Conservation (phyloP, 1,140 invertebrate genomes). For the Lucilia sericata region DNA sequence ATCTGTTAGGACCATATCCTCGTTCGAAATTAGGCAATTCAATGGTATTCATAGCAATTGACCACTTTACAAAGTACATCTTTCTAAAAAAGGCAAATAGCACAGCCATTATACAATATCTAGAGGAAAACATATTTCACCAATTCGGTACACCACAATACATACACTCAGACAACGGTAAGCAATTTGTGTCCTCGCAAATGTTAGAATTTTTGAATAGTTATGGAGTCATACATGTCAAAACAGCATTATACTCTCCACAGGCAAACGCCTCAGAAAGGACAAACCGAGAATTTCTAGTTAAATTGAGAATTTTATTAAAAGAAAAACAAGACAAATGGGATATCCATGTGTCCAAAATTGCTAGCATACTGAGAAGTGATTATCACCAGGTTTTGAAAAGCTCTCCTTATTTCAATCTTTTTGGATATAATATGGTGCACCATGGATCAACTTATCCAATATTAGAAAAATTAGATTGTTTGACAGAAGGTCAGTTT, state of each 20-base stretch:
- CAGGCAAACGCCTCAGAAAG: slow-evolving; percentile 33
- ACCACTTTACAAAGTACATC: slow-evolving; percentile 43
- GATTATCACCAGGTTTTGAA: not conserved
- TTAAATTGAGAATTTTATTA: not conserved
- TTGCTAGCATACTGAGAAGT: slow-evolving; percentile 6
- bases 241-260: slow-evolving; percentile 30
- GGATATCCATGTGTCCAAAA: slow-evolving; percentile 41
- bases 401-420: slow-evolving; percentile 3
- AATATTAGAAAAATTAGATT: too few species aligned
- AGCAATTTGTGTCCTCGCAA: slow-evolving; percentile 28
- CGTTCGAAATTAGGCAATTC: slow-evolving; percentile 33
- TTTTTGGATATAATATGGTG: slow-evolving; percentile 34
- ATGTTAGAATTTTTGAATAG: not conserved
- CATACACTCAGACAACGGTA: slow-evolving; percentile 39
- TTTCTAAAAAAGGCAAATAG: slow-evolving; percentile 24
- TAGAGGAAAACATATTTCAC: slow-evolving; percentile 15
- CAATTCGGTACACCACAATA: slow-evolving; percentile 42
- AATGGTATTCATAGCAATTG: slow-evolving; percentile 33
- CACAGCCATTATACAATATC: not conserved
- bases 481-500: too few species aligned
- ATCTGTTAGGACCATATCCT: slow-evolving; percentile 42
- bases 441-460: not conserved
- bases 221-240: slow-evolving; percentile 36
- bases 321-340: slow-evolving; percentile 33
- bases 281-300: not conserved